Base-by-base conservation (phyloP, 2,797 vertebrate genomes). In the Rhodeus uyekii region DNA sequence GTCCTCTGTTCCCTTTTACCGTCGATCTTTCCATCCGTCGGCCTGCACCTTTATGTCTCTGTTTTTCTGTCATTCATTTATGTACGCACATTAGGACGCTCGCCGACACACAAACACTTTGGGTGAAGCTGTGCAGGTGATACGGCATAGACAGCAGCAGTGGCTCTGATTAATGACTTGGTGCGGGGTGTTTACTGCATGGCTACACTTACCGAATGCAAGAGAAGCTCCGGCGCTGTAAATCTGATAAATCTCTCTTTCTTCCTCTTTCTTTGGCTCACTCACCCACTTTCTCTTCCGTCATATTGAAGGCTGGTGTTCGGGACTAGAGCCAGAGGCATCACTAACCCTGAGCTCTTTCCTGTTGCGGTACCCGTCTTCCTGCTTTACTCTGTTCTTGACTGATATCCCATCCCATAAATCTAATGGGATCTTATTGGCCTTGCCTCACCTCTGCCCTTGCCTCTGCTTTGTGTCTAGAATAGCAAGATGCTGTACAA, bases 181-280 rank as follows among this genome's bases (percentile, higher is more conserved):
- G 81, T 82, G 84, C 80, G 65, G 72, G 36, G 71, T 77, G 80
- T 87, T 88, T 86, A 84, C 89, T 86, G 86, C 89, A 88, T 87
- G 84, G 79, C 87, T 87, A 87, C 85, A 85, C 83, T 85, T 55
- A 27, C 84, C 83, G 86, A 88, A 86, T 90, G 79, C 84, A 82
- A 81, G 86, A 87, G 82, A 68, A 69, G 65, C 72, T 80, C 32
- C 19, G 27, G 69, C n/a, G 13, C 74, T 83, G 79, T 86, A 85
- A 87, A 87, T 87, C 85, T 64, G 55, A 61, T 65, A 46, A 76
- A 78, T 78, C 75, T 78, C 73, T 69, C 72, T 58, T 64, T 79
- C 44, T 74, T 42, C 44, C 82, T 39, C 64, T 71, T 71, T 42
- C 46, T 67, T 76, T 32, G 38, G 29, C 72, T n/a, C 48, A 18